These are phyloP conservation scores for Blennius ocellaris DNA, from an alignment of 2,113 vertebrate species.

Conservation along the genomic window DNA sequence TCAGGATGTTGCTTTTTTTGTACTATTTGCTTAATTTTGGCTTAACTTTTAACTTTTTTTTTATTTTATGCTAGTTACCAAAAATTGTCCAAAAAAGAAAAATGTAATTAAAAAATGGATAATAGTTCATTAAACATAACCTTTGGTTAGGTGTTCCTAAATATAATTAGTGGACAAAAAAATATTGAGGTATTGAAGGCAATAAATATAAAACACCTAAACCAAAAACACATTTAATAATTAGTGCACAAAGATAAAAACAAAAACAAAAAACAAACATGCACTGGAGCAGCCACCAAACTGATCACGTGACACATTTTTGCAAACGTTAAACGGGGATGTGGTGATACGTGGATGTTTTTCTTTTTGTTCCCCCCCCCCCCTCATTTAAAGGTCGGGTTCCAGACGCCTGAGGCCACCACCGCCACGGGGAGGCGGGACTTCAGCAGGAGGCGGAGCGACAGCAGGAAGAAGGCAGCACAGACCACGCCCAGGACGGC, in stretches of 20 bases:
- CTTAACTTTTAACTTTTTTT: too few species aligned
- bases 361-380: too few species aligned
- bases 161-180: conserved; percentile 8
- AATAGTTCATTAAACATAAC: background rate
- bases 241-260: background rate
- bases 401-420: conserved; percentile 84
- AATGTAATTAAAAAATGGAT: background rate
- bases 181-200: conserved; percentile 64
- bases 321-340: background rate
- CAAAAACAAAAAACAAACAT: background rate
- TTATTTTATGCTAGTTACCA: too few species aligned
- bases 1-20: too few species aligned
- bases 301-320: background rate
- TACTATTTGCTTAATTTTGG: too few species aligned
- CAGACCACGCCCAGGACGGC: conserved; percentile 88
- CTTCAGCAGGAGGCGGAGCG: conserved; percentile 86
- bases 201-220: conserved; percentile 64
- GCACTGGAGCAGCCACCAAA: background rate
- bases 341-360: background rate
- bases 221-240: conserved; percentile 37
- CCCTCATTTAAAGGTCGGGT: conserved; percentile 89
- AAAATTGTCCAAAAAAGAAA: background rate
- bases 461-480: conserved; percentile 86
- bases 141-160: conserved; percentile 5
- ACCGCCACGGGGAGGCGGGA: conserved; percentile 76